phyloP scores from a whole-genome alignment of 2,113 vertebrate species.

The Verasper variegatus region DNA sequence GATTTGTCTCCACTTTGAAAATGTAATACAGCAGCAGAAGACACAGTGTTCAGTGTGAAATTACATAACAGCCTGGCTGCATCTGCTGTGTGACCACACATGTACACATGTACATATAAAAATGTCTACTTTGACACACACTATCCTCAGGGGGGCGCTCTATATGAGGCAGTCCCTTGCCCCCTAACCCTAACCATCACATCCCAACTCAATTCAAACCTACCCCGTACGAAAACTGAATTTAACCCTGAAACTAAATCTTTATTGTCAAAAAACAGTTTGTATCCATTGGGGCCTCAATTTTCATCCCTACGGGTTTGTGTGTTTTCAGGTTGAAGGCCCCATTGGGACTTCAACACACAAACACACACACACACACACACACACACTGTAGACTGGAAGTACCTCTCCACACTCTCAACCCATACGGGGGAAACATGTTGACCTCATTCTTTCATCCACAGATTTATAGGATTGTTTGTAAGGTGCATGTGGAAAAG shows the following conservation, averaged over 20 bases:
- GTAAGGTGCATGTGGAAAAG: slow-evolving; percentile 18
- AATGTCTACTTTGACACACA: background rate
- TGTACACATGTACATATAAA: slow-evolving; percentile 35
- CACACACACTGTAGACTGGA: background rate
- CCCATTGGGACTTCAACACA: slow-evolving; percentile 8
- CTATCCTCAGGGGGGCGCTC: background rate
- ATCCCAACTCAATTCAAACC: background rate
- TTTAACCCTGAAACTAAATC: background rate
- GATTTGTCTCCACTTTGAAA: background rate
- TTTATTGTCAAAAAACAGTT: background rate
- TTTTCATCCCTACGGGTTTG: background rate
- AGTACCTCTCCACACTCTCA: slow-evolving; percentile 39
- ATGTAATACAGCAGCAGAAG: too few species aligned
- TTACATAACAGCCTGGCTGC: slow-evolving; percentile 49
- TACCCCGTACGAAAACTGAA: too few species aligned
- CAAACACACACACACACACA: background rate
- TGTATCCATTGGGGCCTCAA: background rate
- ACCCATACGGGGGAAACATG: slow-evolving; percentile 56
- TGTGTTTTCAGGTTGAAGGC: background rate
- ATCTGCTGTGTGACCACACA: slow-evolving; percentile 46
- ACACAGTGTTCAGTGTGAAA: slow-evolving; percentile 20
- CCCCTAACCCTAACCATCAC: background rate
- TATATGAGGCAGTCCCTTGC: background rate
- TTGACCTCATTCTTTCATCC: slow-evolving; percentile 76
- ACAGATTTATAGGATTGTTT: slow-evolving; percentile 57